These are phyloP conservation scores for Nettapus auritus DNA, from an alignment of 2,113 vertebrate genomes.

Conservation along the genomic window DNA sequence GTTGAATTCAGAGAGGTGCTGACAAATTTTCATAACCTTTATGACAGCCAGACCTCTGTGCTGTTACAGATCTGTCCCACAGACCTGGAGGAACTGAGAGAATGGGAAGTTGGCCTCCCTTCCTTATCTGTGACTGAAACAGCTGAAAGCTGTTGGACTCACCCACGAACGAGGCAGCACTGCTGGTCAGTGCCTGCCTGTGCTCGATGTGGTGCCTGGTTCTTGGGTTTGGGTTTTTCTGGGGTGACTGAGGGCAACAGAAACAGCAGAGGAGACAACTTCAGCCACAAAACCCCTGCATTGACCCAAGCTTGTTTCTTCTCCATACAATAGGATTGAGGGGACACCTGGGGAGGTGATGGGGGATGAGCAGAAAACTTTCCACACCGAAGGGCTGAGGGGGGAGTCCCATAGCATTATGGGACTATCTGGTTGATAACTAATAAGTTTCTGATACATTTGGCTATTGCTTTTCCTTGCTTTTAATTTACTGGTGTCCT, in stretches of 20 bases:
- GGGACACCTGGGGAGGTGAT: background rate
- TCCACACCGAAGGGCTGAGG: background rate
- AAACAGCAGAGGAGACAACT: background rate
- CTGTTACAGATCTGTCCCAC: background rate
- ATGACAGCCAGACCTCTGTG: background rate
- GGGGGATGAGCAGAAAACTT: background rate
- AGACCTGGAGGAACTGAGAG: background rate
- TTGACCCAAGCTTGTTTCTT: background rate
- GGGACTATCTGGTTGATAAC: background rate
- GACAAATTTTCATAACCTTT: background rate
- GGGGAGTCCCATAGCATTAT: background rate
- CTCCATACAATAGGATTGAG: background rate
- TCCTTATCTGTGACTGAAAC: background rate
- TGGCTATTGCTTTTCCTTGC: background rate
- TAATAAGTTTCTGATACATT: background rate
- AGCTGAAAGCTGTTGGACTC: background rate
- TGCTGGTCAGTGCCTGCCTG: fast-evolving
- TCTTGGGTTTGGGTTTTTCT: fast-evolving
- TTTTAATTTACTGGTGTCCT: background rate
- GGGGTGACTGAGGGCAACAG: background rate
- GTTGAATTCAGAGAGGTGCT: background rate
- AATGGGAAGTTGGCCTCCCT: background rate
- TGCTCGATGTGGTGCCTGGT: background rate
- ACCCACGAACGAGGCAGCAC: fast-evolving
- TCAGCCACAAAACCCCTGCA: background rate